Evolutionary conservation across 2,797 vertebrate genomes (phyloP), one percentile per base, ranked within the genome.

Genomic region (Microhierax caerulescens): DNA sequence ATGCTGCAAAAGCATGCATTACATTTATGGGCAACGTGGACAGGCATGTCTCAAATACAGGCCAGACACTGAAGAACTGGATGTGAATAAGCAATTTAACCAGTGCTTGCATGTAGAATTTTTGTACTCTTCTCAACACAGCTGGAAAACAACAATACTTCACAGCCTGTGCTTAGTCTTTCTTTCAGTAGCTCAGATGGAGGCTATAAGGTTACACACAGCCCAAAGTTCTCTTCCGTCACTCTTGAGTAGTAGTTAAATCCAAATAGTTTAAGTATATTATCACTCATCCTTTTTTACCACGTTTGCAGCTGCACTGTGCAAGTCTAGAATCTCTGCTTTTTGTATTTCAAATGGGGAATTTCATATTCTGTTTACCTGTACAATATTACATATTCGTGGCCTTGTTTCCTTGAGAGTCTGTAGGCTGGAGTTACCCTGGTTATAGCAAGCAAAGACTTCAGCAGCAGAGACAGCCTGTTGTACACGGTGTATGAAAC

Each of bases 401-500:
- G 99, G 41, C 99, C 99, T 97, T 99, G 99, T 96, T 99, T 99
- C 94, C 99, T 98, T 92, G 99, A 99, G 64, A 99, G 98, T 94
- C 99, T 99, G 85, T 99, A 99, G 91, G 99, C 99, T 36, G 99
- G 99, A 34, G 99, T 99, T 91, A 99, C 99, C 97, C 99, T 99
- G 59, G 99, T 99, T 97, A 99, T 99, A 68, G 99, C 99, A 97
- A 99, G 98, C 91, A 99, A 98, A 94, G 99, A 99, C 97, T 99
- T 99, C 80, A 99, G 98, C 56, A 99, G 98, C 68, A 99, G 97
- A 50, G 99, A 99, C 95, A 99, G 98, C 64, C 99, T 99, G 94
- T 99, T 99, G 98, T 99, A 99, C 39, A 99, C 99, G 0, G 99
- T 99, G 95, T 99, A 99, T 2, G 99, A 99, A 97, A 99, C 99